Evolutionary conservation across 2,113 vertebrate genomes (phyloP).

Genomic region (Pelusios castaneus): DNA sequence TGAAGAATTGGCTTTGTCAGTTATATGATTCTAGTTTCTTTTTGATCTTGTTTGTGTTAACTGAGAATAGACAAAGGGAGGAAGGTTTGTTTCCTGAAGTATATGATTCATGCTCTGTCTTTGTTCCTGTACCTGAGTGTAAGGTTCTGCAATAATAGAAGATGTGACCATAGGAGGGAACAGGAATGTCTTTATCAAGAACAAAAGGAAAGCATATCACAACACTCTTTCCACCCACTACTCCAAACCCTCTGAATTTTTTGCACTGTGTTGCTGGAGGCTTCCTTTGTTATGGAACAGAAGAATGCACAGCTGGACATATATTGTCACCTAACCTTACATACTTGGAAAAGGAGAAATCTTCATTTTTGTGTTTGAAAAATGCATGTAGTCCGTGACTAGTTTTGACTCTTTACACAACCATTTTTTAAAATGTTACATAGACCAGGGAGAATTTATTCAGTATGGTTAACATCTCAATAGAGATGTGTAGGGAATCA

Average conservation of each 20-base stretch:
- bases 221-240: background rate
- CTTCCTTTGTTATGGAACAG: background rate
- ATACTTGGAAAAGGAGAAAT: no score
- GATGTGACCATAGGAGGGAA: background rate
- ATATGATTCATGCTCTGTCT: background rate
- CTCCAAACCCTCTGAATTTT: background rate
- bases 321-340: no score
- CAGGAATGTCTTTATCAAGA: background rate
- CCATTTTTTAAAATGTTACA: background rate
- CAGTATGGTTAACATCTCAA: background rate
- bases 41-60: background rate
- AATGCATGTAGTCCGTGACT: no score
- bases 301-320: background rate
- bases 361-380: no score
- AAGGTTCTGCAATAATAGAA: background rate
- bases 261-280: background rate
- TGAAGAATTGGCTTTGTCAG: background rate
- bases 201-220: background rate
- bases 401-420: no score
- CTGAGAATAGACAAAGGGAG: background rate
- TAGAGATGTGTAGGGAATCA: background rate
- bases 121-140: background rate
- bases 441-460: background rate
- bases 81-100: background rate
- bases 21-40: background rate